Evolutionary conservation across 23 tunicate genomes (phyloP).

Genomic region (Clavelina lepadiformis): DNA sequence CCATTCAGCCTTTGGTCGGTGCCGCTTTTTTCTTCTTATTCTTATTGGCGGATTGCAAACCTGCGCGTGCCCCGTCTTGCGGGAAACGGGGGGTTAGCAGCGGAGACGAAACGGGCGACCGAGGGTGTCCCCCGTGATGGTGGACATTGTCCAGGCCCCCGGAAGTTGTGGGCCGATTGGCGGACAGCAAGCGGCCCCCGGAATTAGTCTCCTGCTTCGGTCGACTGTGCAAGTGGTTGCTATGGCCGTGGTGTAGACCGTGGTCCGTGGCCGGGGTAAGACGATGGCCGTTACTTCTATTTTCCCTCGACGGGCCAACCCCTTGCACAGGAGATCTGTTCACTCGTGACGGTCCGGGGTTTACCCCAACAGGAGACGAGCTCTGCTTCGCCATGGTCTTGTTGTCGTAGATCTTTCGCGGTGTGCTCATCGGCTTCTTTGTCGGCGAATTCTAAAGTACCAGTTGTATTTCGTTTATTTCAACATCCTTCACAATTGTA

Average conservation of each 20-base stretch:
- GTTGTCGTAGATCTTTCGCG: constrained; percentile 58
- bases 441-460: not conserved
- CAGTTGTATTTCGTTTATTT: not conserved
- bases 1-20: not conserved
- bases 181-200: not conserved
- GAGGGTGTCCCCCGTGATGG: no score
- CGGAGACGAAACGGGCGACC: no score
- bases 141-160: not conserved
- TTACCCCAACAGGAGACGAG: constrained; percentile 1
- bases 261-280: not conserved
- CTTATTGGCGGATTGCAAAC: constrained; percentile 12
- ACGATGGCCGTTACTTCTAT: constrained; percentile 8
- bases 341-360: not conserved
- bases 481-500: not conserved
- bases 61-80: constrained; percentile 1
- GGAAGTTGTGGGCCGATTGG: constrained; percentile 11
- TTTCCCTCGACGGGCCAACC: constrained; percentile 3
- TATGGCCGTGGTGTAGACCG: not conserved
- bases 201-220: no score
- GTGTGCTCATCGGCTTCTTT: constrained; percentile 15
- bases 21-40: constrained; percentile 9
- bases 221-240: no score
- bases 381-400: constrained; percentile 10
- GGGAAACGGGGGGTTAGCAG: constrained; percentile 16
- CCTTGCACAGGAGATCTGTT: constrained; percentile 14